Conservation (phyloP, 2,888 invertebrate genomes). For the Lithophane socia region DNA sequence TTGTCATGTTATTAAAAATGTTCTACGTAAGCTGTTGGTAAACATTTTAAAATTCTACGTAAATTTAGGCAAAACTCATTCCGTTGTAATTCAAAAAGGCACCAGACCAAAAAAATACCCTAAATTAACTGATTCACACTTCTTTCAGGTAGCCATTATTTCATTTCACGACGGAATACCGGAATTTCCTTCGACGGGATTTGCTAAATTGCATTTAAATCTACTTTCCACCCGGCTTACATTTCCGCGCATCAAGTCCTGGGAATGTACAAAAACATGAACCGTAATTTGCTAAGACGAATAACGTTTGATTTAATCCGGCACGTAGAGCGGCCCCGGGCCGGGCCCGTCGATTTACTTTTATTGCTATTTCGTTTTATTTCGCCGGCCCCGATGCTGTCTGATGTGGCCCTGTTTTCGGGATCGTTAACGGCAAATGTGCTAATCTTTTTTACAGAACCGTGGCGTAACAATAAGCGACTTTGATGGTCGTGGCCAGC, state of each 20-base stretch:
- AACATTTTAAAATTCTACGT: not conserved
- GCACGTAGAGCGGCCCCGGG: conserved; percentile 82
- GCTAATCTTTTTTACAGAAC: conserved; percentile 88
- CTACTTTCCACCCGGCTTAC: conserved; percentile 78
- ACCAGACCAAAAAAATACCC: conserved; percentile 26
- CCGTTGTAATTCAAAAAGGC: not conserved
- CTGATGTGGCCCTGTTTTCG: conserved; percentile 88
- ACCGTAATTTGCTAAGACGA: conserved; percentile 89
- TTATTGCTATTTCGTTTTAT: conserved; percentile 89
- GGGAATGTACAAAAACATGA: conserved; percentile 85
- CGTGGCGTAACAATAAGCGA: conserved; percentile 82
- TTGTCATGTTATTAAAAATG: not conserved
- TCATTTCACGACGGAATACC: conserved; percentile 58
- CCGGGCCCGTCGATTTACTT: conserved; percentile 87
- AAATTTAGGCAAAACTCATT: not conserved
- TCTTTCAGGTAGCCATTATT: conserved; percentile 43
- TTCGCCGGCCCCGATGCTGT: conserved; percentile 79
- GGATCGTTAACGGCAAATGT: conserved; percentile 88
- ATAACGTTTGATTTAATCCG: conserved; percentile 90
- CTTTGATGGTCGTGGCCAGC: conserved; percentile 78
- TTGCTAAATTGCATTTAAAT: conserved; percentile 80
- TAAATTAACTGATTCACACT: conserved; percentile 41
- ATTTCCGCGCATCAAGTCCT: conserved; percentile 81
- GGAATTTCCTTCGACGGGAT: conserved; percentile 71
- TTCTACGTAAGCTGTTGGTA: too few relatives aligned